Conservation (phyloP, 2,888 invertebrate genomes). For the Spisula solida region DNA sequence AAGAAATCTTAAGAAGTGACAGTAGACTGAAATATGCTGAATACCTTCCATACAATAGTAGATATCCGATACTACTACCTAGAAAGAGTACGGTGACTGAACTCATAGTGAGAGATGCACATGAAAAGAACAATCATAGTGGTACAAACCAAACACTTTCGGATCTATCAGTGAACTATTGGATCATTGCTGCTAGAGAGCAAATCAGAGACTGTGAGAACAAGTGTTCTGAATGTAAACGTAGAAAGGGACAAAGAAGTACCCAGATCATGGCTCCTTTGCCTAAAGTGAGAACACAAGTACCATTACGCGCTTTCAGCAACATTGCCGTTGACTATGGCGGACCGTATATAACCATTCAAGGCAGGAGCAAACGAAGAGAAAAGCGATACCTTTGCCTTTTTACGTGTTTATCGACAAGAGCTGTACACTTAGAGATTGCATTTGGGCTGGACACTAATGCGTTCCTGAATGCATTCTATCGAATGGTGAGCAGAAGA, state of each 20-base stretch:
- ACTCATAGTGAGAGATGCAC: constrained; percentile 61
- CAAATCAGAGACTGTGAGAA: constrained; percentile 62
- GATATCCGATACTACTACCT: constrained; percentile 12
- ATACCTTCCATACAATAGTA: neutral
- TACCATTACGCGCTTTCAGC: constrained; percentile 50
- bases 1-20: neutral
- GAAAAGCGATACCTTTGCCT: constrained; percentile 66
- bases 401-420: constrained; percentile 67
- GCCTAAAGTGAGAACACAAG: constrained; percentile 37
- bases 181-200: constrained; percentile 65
- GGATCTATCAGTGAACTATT: constrained; percentile 55
- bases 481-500: constrained; percentile 54
- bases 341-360: constrained; percentile 60
- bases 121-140: constrained; percentile 51
- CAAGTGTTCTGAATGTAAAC: constrained; percentile 50
- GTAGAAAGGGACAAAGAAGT: constrained; percentile 40
- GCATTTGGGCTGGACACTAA: constrained; percentile 62
- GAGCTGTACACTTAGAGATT: constrained; percentile 70
- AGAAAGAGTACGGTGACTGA: constrained; percentile 55
- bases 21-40: constrained; percentile 2
- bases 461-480: constrained; percentile 67
- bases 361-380: constrained; percentile 62
- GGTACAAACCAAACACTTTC: constrained; percentile 63
- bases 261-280: constrained; percentile 64
- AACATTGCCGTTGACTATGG: constrained; percentile 58